These are phyloP conservation scores for Heliconius ismenius DNA, from an alignment of 2,888 invertebrate species.

Conservation along the genomic window DNA sequence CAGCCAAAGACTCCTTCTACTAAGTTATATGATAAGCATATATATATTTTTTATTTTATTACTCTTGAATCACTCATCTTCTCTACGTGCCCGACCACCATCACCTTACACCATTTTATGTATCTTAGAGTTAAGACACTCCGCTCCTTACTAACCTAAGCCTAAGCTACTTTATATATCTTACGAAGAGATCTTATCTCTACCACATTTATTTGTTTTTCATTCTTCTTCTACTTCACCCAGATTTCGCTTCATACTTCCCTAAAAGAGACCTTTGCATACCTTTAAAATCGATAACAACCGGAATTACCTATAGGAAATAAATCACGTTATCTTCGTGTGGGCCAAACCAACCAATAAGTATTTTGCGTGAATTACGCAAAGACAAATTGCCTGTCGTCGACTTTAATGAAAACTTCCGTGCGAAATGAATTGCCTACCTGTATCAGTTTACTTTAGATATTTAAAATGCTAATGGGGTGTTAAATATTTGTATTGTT, in stretches of 20 bases:
- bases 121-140: too few species aligned
- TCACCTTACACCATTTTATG: background rate
- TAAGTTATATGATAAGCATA: too few species aligned
- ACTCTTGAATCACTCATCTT: too few species aligned
- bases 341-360: conserved; percentile 73
- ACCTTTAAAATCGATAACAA: conserved; percentile 36
- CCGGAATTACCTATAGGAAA: conserved; percentile 60
- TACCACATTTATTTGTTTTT: background rate
- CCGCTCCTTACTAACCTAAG: too few species aligned
- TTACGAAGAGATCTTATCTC: background rate
- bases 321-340: conserved; percentile 67
- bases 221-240: background rate
- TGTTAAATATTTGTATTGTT: background rate
- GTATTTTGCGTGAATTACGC: conserved; percentile 73
- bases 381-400: conserved; percentile 71
- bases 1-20: too few species aligned
- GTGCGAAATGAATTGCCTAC: conserved; percentile 70
- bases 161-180: background rate
- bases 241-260: background rate
- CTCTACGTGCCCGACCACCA: too few species aligned
- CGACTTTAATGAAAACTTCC: conserved; percentile 71
- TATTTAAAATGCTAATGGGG: background rate
- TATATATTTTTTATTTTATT: too few species aligned
- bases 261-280: background rate
- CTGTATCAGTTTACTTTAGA: conserved; percentile 51